Percentiles rank a stretch among this genome's conserved stretches.
Conservation (phyloP, 2,113 vertebrate genomes). For the Zapornia atra region DNA sequence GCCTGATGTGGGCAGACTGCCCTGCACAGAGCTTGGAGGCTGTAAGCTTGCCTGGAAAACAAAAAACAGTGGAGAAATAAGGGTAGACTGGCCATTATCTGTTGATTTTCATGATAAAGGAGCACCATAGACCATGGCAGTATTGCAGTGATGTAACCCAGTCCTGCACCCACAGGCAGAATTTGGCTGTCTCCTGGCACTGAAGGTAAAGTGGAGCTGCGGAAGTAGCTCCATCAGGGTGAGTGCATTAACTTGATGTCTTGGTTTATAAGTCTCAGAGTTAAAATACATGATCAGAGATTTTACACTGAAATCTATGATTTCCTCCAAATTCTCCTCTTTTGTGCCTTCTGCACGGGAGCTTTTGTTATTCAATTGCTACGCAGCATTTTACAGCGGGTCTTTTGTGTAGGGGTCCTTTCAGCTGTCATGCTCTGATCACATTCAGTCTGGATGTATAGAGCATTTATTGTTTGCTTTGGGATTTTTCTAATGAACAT, state of each 20-base stretch:
- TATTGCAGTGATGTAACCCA: neutral
- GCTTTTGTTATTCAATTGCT: conserved; percentile 19
- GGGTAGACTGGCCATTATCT: neutral
- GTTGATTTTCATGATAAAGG: conserved; percentile 45
- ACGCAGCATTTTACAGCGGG: neutral
- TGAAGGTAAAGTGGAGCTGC: neutral
- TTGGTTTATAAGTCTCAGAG: neutral
- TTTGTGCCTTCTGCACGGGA: neutral
- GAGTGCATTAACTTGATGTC: neutral
- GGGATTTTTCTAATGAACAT: neutral
- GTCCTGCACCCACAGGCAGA: neutral
- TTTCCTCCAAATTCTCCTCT: neutral
- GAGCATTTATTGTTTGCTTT: conserved; percentile 22
- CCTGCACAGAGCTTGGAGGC: neutral
- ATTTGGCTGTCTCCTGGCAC: neutral
- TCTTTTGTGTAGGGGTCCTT: conserved; percentile 38
- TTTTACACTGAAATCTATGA: neutral
- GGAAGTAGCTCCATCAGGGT: neutral
- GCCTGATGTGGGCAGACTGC: neutral
- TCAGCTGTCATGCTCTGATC: conserved; percentile 41
- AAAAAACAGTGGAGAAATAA: neutral
- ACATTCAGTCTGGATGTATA: conserved; percentile 1
- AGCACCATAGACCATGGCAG: neutral
- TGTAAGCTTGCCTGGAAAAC: neutral
- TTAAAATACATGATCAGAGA: neutral